Evolutionary conservation across 2,113 vertebrate species (phyloP).

Genomic region (Rallus limicola): DNA sequence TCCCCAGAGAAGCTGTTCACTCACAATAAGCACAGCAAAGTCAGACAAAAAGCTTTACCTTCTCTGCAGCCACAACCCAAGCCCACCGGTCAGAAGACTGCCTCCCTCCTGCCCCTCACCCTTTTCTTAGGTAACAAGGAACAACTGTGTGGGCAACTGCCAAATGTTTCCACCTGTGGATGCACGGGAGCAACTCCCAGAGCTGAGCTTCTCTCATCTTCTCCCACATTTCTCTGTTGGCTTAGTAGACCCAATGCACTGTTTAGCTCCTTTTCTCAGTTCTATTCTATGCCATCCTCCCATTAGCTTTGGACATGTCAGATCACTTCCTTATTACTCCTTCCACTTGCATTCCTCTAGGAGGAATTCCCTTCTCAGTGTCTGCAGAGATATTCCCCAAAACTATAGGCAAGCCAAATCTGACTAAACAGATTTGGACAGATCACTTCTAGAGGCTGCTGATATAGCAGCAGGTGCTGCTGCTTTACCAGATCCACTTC

Average conservation of each 20-base stretch:
- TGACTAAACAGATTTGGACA: background rate
- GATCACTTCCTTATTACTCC: background rate
- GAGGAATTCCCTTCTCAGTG: background rate
- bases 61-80: background rate
- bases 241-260: background rate
- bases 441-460: background rate
- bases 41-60: background rate
- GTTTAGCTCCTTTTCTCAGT: background rate
- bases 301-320: background rate
- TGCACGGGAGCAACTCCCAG: background rate
- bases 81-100: rapidly evolving
- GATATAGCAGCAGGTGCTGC: background rate
- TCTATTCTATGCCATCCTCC: background rate
- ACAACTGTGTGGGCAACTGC: background rate
- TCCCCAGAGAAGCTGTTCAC: background rate
- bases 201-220: background rate
- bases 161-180: background rate
- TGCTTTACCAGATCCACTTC: background rate
- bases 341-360: background rate
- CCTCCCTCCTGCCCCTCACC: background rate
- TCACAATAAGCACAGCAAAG: background rate
- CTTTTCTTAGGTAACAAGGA: background rate
- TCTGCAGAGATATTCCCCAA: background rate
- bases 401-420: background rate
- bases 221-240: background rate